Evolutionary conservation across 1,140 invertebrate genomes (phyloP).

Genomic region (Parapsyche elsis): DNA sequence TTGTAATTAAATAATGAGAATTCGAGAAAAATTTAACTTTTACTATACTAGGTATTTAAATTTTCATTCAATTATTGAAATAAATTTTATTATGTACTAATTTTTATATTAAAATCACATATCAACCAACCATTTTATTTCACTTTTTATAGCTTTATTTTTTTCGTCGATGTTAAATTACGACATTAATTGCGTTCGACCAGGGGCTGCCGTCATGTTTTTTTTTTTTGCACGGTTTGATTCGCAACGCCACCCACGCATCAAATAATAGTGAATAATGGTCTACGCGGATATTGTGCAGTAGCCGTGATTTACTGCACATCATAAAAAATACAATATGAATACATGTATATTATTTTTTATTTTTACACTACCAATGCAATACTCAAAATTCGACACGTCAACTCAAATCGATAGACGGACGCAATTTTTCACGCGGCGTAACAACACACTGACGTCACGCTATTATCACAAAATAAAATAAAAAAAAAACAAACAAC

Average conservation of each 20-base stretch:
- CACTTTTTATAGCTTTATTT: no score
- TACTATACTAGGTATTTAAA: no score
- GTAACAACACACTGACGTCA: not conserved
- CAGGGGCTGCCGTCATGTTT: not conserved
- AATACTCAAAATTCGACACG: not conserved
- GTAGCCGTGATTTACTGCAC: slow-evolving; percentile 21
- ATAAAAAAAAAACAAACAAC: no score
- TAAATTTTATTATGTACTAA: no score
- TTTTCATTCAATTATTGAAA: no score
- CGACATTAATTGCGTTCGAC: not conserved
- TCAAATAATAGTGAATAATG: slow-evolving; percentile 19
- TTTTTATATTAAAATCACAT: not conserved
- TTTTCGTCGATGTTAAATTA: not conserved
- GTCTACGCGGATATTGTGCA: not conserved
- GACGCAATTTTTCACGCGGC: not conserved
- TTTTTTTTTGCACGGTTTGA: not conserved
- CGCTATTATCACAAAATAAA: no score
- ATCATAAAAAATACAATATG: slow-evolving; percentile 37
- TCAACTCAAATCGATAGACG: no score
- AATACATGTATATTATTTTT: no score
- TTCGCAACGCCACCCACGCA: slow-evolving; percentile 8
- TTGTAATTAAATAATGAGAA: no score
- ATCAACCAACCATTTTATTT: no score
- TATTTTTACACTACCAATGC: not conserved
- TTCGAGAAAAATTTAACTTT: no score